These are phyloP conservation scores for Brassicogethes aeneus DNA, from an alignment of 2,888 invertebrate species.

Conservation along the genomic window DNA sequence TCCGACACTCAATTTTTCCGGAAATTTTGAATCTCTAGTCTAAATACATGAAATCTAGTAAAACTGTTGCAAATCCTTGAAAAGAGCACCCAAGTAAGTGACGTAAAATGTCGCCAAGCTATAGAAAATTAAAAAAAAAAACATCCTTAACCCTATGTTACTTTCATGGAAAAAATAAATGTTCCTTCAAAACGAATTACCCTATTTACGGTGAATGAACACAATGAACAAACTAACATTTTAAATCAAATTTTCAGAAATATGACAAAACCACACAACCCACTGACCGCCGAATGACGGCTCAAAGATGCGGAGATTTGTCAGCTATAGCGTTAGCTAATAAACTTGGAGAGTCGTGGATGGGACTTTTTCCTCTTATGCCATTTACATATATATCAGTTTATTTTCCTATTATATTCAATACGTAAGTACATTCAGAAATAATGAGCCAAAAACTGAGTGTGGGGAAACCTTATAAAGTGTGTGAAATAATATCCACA, in stretches of 20 bases:
- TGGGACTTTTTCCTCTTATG: conserved; percentile 54
- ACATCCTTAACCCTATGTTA: neutral
- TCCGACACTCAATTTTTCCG: too few relatives aligned
- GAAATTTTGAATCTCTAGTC: too few relatives aligned
- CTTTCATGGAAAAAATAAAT: neutral
- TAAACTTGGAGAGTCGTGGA: conserved; percentile 58
- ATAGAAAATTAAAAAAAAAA: conserved; percentile 2
- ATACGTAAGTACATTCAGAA: conserved; percentile 37
- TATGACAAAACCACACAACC: conserved; percentile 35
- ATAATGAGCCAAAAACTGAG: too few relatives aligned
- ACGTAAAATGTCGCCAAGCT: too few relatives aligned
- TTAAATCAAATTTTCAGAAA: conserved; percentile 29
- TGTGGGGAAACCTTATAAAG: too few relatives aligned
- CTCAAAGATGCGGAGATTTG: conserved; percentile 49
- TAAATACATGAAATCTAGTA: too few relatives aligned
- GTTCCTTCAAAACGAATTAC: too few relatives aligned
- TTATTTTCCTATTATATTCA: conserved; percentile 47
- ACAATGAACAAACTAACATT: too few relatives aligned
- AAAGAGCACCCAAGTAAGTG: too few relatives aligned
- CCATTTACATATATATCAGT: conserved; percentile 48
- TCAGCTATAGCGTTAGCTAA: conserved; percentile 53
- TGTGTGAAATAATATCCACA: too few relatives aligned
- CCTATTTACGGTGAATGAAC: too few relatives aligned
- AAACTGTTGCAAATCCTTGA: too few relatives aligned
- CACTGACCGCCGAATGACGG: conserved; percentile 45